Percentiles rank a stretch among this genome's conserved stretches.
Conservation (phyloP, 2,888 invertebrate genomes). For the Junonia oenone region DNA sequence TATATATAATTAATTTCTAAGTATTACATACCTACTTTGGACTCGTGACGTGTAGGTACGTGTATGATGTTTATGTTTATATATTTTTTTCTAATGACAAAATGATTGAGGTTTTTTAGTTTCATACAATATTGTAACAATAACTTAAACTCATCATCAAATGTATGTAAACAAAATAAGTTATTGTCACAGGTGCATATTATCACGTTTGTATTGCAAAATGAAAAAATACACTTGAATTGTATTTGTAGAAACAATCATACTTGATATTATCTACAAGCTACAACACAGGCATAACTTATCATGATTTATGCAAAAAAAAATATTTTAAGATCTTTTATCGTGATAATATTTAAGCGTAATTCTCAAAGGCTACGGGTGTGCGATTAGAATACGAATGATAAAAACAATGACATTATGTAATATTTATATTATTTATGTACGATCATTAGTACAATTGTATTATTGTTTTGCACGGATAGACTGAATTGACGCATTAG, state of each 20-base stretch:
- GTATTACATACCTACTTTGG: too few relatives aligned
- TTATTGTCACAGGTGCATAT: not conserved
- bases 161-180: too few relatives aligned
- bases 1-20: too few relatives aligned
- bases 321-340: not conserved
- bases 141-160: too few relatives aligned
- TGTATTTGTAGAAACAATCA: not conserved
- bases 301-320: not conserved
- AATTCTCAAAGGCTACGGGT: not conserved
- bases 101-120: too few relatives aligned
- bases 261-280: not conserved
- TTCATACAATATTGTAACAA: too few relatives aligned
- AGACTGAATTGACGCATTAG: conserved; percentile 49
- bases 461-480: conserved; percentile 17
- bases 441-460: not conserved
- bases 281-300: not conserved
- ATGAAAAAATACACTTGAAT: not conserved
- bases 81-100: too few relatives aligned
- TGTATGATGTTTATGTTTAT: too few relatives aligned
- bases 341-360: not conserved
- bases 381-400: not conserved
- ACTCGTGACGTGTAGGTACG: too few relatives aligned
- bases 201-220: not conserved
- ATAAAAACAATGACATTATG: conserved; percentile 11
- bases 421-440: not conserved